These are phyloP conservation scores for Leptopilina syphax DNA, from an alignment of 2,888 invertebrate genomes.

Conservation along the genomic window DNA sequence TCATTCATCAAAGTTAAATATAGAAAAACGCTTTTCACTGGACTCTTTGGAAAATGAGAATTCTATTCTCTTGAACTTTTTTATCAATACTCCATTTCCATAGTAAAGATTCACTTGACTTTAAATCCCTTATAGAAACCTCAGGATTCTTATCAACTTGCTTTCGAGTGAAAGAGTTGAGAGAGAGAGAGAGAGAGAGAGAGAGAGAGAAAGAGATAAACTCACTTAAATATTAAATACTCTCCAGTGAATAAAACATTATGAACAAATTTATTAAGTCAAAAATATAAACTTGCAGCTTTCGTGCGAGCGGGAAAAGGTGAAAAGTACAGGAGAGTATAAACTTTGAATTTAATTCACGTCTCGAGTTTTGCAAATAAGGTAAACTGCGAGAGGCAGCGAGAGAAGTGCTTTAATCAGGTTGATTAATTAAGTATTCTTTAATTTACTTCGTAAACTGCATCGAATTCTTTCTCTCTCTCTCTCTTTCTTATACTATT, in stretches of 20 bases:
- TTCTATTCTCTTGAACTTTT: not conserved
- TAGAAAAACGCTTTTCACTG: not conserved
- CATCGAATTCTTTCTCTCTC: not conserved
- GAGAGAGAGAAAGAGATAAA: not conserved
- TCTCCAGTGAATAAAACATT: conserved; percentile 8
- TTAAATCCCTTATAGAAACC: conserved; percentile 16
- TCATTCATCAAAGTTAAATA: not conserved
- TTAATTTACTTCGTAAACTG: conserved; percentile 1
- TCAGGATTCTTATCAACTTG: not conserved
- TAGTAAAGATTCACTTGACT: conserved; percentile 15
- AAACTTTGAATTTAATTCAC: conserved; percentile 15
- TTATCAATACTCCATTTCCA: conserved; percentile 12
- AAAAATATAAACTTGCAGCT: conserved; percentile 16
- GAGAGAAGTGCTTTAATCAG: conserved; percentile 34
- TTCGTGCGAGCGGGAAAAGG: not conserved
- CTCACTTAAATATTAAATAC: conserved; percentile 28
- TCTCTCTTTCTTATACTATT: too few species aligned
- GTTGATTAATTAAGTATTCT: conserved; percentile 32
- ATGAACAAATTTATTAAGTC: conserved; percentile 8
- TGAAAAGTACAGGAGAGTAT: conserved; percentile 4
- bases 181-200: too few species aligned
- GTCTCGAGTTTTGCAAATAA: conserved; percentile 15
- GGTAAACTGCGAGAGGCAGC: not conserved
- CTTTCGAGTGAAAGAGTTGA: too few species aligned
- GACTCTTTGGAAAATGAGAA: not conserved